Conservation (phyloP, 2,888 invertebrate genomes). For the Metacarcinus magister region DNA sequence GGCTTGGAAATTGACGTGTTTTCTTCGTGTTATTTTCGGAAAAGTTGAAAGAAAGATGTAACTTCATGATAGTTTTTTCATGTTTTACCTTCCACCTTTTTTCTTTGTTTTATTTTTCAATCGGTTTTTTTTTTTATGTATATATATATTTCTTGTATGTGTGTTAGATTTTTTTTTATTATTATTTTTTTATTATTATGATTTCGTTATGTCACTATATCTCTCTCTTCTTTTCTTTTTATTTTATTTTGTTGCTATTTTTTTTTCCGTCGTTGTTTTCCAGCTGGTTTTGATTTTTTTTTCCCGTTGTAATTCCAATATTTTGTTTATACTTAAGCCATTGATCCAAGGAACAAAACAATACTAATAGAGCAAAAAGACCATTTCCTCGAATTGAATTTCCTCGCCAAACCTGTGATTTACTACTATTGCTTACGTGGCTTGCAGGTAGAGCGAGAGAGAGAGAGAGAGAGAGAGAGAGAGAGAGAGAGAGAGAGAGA, state of each 20-base stretch:
- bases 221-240: too few relatives aligned
- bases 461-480: constrained; percentile 26
- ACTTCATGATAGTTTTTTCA: background rate
- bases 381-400: constrained; percentile 1
- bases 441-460: constrained; percentile 8
- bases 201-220: too few relatives aligned
- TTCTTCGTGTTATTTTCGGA: background rate
- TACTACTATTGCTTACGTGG: constrained; percentile 26
- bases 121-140: background rate
- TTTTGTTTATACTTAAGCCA: background rate
- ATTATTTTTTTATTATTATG: background rate
- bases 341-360: background rate
- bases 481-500: constrained; percentile 9
- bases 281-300: background rate
- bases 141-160: background rate
- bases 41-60: constrained; percentile 4
- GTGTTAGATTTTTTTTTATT: background rate
- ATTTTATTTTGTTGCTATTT: too few relatives aligned
- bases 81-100: background rate
- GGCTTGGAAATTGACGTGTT: background rate
- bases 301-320: background rate
- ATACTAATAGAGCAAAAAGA: constrained; percentile 3
- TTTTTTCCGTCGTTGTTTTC: too few relatives aligned
- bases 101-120: background rate
- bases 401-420: constrained; percentile 13